phyloP scores from a whole-genome alignment of 1,140 invertebrate species.

The Oryctes rhinoceros region DNA sequence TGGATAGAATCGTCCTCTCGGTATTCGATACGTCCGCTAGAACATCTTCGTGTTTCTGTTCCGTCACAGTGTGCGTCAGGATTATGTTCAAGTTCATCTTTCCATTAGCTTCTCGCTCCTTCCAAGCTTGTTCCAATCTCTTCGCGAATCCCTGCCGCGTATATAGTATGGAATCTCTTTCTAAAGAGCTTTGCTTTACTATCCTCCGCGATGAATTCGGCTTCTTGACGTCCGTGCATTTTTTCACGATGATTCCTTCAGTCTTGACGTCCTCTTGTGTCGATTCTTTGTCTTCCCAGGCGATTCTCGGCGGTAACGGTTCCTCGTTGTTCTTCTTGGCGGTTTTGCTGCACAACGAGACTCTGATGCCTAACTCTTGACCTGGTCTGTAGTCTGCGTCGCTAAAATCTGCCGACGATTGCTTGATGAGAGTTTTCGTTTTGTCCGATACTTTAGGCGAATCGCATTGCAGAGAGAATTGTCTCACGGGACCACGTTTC shows the following conservation, averaged over 20 bases:
- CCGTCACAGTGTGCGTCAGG: slow-evolving; percentile 61
- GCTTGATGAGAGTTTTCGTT: slow-evolving; percentile 53
- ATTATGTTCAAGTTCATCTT: slow-evolving; percentile 67
- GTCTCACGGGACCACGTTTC: slow-evolving; percentile 52
- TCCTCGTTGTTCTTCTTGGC: slow-evolving; percentile 43
- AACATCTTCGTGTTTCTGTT: slow-evolving; percentile 46
- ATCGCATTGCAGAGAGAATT: slow-evolving; percentile 55
- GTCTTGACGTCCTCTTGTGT: slow-evolving; percentile 33
- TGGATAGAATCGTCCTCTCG: background rate
- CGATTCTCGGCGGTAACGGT: slow-evolving; percentile 52
- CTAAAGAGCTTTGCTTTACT: slow-evolving; percentile 47
- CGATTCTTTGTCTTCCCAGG: slow-evolving; percentile 52
- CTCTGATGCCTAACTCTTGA: slow-evolving; percentile 43
- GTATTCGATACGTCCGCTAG: slow-evolving; percentile 43
- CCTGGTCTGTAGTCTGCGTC: slow-evolving; percentile 47
- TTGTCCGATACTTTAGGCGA: slow-evolving; percentile 41
- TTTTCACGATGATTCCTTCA: slow-evolving; percentile 54
- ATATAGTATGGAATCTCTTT: slow-evolving; percentile 64
- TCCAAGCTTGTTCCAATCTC: slow-evolving; percentile 64
- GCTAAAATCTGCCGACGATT: slow-evolving; percentile 54
- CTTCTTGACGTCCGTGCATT: slow-evolving; percentile 55
- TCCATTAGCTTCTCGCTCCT: slow-evolving; percentile 61
- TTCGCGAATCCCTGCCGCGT: slow-evolving; percentile 65
- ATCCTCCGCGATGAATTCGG: slow-evolving; percentile 42
- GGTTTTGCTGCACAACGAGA: slow-evolving; percentile 49